phyloP scores from a whole-genome alignment of 2,797 vertebrate species.

The Nannoperca australis region DNA sequence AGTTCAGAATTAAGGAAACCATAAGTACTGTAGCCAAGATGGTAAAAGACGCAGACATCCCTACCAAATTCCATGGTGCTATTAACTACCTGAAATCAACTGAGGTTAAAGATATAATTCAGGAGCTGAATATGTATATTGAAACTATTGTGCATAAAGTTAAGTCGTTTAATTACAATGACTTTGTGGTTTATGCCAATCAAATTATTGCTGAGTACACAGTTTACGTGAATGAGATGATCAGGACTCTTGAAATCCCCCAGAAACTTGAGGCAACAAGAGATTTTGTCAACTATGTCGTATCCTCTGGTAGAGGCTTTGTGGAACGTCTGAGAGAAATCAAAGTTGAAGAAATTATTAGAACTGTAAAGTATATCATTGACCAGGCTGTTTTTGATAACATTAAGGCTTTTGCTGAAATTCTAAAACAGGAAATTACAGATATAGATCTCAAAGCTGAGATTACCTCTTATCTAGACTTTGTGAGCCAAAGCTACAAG shows the following conservation, averaged over 20 bases:
- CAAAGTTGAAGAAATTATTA: slow-evolving; percentile 83
- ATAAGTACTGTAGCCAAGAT: slow-evolving; percentile 71
- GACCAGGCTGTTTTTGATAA: slow-evolving; percentile 76
- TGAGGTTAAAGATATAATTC: slow-evolving; percentile 85
- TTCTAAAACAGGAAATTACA: slow-evolving; percentile 81
- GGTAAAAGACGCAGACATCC: slow-evolving; percentile 83
- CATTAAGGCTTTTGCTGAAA: slow-evolving; percentile 80
- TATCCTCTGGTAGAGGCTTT: slow-evolving; percentile 63
- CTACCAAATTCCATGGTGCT: slow-evolving; percentile 75
- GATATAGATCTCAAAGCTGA: slow-evolving; percentile 82
- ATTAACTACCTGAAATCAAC: slow-evolving; percentile 83
- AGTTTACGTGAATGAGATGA: slow-evolving; percentile 82
- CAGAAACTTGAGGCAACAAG: slow-evolving; percentile 86
- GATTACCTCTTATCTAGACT: slow-evolving; percentile 73
- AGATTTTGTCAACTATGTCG: slow-evolving; percentile 81
- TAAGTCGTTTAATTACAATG: slow-evolving; percentile 88
- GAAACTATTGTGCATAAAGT: slow-evolving; percentile 79
- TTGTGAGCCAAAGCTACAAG: slow-evolving; percentile 72
- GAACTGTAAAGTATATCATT: slow-evolving; percentile 82
- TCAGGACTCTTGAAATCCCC: slow-evolving; percentile 87
- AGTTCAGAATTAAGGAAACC: slow-evolving; percentile 87
- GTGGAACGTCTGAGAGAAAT: slow-evolving; percentile 83
- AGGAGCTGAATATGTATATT: slow-evolving; percentile 85
- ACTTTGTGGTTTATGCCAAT: slow-evolving; percentile 87
- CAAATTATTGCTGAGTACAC: slow-evolving; percentile 78